Base-by-base conservation (phyloP, 2,113 vertebrate species). In the Oceanodroma tethys region DNA sequence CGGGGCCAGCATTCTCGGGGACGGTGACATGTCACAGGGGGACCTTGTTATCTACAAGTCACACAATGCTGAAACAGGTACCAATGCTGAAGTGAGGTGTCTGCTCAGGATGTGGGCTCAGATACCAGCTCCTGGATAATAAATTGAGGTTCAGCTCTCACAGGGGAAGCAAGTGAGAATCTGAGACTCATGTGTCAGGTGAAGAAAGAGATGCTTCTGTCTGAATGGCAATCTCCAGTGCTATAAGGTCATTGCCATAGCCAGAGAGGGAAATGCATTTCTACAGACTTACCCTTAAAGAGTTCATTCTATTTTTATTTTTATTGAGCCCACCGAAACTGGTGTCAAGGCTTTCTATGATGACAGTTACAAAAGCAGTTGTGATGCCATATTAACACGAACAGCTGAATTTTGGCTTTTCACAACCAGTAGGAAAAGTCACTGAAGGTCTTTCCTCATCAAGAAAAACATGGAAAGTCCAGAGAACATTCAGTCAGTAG, bases 11-110 rank as follows among this genome's bases (percentile, higher is more conserved):
- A 29, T 25, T 48, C 36, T 11, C 7, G 21, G 55, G 43, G 6
- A 53, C 2, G 4, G 47, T 63, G 75, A 48, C 29, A 0, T 7
- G 56, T 27, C 71, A 22, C 8, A 45, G 18, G 10, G 42, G 16
- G 4, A 79, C 13, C 4, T 68, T 19, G 18, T 16, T 70, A 60
- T 16, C 70, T 55, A 53, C 56, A 73, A 18, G 7, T 6, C 42
- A 0, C 0, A 1, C 0, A 9, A 0, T 11, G 48, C 72, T 81
- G 81, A 8, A 60, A 15, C 7, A 52, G 66, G 42, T 53, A 30
- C 26, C 26, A 71, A 0, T 17, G 43, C 36, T 85, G 60, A 65
- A 65, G 12, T 20, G n/a, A 42, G n/a, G 13, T 13, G 36, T 20
- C 63, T 78, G 50, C 1, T 48, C 48, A 55, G 81, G 11, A 10